Base-by-base conservation (phyloP, 1,140 invertebrate species). In the Phenacoccus solenopsis region DNA sequence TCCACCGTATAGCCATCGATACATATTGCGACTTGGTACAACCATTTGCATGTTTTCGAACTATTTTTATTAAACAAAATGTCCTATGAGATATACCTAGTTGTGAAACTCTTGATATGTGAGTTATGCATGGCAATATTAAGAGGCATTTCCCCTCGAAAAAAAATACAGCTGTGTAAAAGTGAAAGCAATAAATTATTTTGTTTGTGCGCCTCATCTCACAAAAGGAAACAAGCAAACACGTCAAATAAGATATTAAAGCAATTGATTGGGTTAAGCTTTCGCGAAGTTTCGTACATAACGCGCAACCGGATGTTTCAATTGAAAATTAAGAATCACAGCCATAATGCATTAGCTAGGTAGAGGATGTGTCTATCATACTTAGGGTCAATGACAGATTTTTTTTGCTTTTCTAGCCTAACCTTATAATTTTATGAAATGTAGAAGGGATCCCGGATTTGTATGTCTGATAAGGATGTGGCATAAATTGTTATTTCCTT, bases 401-500 rank as follows among this genome's bases (percentile, higher is more conserved):
- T 49, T n/a, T 49, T 49, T 49, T 49, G 38, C 38, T 49, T 49
- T 49, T 49, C 20, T 49, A 49, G 38, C 38, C 38, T 49, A 49
- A 49, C 20, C 38, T 49, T 49, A 49, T 49, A 49, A 16, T 16
- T 16, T 49, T 49, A 16, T 49, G 38, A 49, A 49, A 49, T n/a
- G 38, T 49, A 16, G 38, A 49, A 49, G 38, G 38, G 38, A 16
- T 49, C 38, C 12, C 38, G 2, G 20, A 16, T 10, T 49, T n/a
- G 38, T n/a, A 49, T 16, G 38, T 49, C 38, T 49, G 38, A 49
- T 49, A 49, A 49, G 38, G 38, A 49, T 49, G 38, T 49, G 38
- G 38, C 38, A 49, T 49, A 49, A 49, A 49, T 49, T 49, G 38
- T 49, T 49, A 49, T 49, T 49, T 49, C 38, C 38, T 49, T 49